Base-by-base conservation (phyloP, 2,888 invertebrate genomes). In the Netelia inedita region DNA sequence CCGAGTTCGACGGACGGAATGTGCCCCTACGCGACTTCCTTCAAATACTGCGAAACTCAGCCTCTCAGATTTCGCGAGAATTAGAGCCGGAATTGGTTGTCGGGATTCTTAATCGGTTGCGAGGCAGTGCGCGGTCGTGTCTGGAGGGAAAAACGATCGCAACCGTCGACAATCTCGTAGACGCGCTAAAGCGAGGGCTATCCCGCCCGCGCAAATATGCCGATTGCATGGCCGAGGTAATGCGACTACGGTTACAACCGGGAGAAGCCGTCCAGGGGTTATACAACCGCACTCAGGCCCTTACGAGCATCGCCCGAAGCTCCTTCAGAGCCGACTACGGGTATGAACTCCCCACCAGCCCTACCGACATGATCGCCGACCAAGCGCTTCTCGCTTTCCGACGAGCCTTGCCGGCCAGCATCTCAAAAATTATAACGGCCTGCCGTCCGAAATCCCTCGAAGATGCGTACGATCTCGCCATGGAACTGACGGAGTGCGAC, bases 11-110 rank as follows among this genome's bases (percentile, higher is more conserved):
- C 2, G 72, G n/a, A n/a, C n/a, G n/a, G n/a, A n/a, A n/a, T n/a
- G n/a, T n/a, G n/a, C n/a, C n/a, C n/a, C n/a, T n/a, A 3, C 35
- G 72, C n/a, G 72, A 72, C 43, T 72, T 43, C 8, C 14, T 72
- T 6, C 59, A 72, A 19, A 43, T 59, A 11, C 1, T 72, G 3
- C 59, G 59, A 21, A 59, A 72, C 35, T 5, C 43, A 11, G 19
- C 2, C 5, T 19, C 72, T 6, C 21, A 21, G 21, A 19, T 72
- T 1, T 11, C 59, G 5, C 21, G 19, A 3, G 35, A 6, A 9
- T 16, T 14, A 5, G 5, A 9, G 9, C 2, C 19, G 11, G 59
- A 72, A 21, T 72, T 72, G 19, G 16, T 72, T 1, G 59, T 59
- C 3, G n/a, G 3, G 21, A n/a, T 46, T 16, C 11, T n/a, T n/a